Base-by-base conservation (phyloP, 2,888 invertebrate genomes). In the Lasioglossum oenotherae region DNA sequence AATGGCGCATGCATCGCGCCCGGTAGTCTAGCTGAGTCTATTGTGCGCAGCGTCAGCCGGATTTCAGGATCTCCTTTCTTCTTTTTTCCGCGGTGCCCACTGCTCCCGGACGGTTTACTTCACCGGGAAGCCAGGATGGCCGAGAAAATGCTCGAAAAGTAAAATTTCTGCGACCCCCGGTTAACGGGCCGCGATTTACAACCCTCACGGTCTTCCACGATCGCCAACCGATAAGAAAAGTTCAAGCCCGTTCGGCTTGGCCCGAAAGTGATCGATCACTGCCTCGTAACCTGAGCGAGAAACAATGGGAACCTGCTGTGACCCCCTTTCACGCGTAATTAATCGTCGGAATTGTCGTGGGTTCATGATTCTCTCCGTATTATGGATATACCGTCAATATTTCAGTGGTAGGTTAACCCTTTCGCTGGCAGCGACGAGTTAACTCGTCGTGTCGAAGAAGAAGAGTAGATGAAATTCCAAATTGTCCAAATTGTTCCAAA, bases 261-360 rank as follows among this genome's bases (percentile, higher is more conserved):
- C 44, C 31, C 73, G 76, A 81, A 82, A n/a, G 67, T 76, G 83
- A 84, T 84, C 82, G 83, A 84, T 84, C 57, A 82, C 75, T 12
- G 71, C 12, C 38, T 19, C 44, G 67, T 35, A 85, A 81, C 41
- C 31, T 72, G 23, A 76, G 44, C 35, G 82, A 38, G 35, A 67
- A 84, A 81, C 73, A 81, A 81, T 81, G 76, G 67, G 67, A 44
- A 6, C 57, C 46, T 38, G 73, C 77, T 74, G 57, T 74, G 57
- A 12, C n/a, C 57, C 57, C n/a, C n/a, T 57, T 57, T n/a, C 57
- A 57, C 57, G 12, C 57, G 57, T 57, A 57, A 57, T 57, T 57
- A 57, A 57, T 57, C 57, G n/a, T 57, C 57, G 57, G 57, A n/a
- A n/a, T n/a, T 57, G 57, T n/a, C 57, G 1, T n/a, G 57, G n/a